Percentiles rank a stretch among this genome's conserved stretches.
Evolutionary conservation across 2,113 vertebrate genomes (phyloP).

Genomic region (Pelecanoides urinatrix): DNA sequence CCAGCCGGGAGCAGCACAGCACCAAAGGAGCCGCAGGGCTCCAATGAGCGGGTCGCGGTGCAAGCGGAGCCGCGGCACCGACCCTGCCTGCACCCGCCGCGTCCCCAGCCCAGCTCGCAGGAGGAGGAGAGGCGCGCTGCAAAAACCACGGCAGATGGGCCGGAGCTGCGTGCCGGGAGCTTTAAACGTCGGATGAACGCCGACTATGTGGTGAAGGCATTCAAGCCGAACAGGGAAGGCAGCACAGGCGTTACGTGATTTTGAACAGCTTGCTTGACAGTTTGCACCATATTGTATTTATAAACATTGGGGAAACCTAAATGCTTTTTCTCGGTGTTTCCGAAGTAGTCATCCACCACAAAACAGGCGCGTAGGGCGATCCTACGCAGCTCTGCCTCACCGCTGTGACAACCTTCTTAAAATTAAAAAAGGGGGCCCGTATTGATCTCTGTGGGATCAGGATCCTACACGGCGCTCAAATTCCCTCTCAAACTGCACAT

Average conservation of each 20-base stretch:
- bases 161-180: not conserved
- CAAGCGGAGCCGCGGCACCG: rapidly evolving
- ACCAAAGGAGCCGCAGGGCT: not conserved
- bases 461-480: rapidly evolving
- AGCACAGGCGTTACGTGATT: constrained; percentile 25
- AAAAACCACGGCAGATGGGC: not conserved
- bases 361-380: rapidly evolving
- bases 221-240: not conserved
- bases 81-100: rapidly evolving
- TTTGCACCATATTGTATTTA: constrained; percentile 63
- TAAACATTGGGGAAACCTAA: constrained; percentile 47
- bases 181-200: not conserved
- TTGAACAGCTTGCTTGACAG: constrained; percentile 63
- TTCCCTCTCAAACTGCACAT: not conserved
- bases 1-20: rapidly evolving
- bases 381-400: not conserved
- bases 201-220: not conserved
- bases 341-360: not conserved
- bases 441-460: not conserved
- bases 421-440: rapidly evolving
- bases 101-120: not conserved
- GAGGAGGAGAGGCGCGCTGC: not conserved
- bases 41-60: rapidly evolving
- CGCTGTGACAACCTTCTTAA: not conserved
- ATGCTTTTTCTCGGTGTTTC: not conserved